Conservation (phyloP, 2,113 vertebrate species). For the Agapornis roseicollis region DNA sequence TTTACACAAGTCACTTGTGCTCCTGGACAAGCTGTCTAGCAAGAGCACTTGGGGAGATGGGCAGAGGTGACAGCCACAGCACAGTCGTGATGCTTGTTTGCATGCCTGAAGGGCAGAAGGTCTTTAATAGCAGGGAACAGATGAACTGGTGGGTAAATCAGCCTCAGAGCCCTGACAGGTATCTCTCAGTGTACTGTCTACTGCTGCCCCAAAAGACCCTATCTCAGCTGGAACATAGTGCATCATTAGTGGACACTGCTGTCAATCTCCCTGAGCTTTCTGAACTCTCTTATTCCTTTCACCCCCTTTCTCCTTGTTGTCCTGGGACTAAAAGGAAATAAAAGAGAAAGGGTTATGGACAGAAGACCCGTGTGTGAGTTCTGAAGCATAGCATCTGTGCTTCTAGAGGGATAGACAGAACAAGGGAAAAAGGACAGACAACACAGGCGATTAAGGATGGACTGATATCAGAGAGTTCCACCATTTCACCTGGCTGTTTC, state of each 20-base stretch:
- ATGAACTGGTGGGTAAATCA: not conserved
- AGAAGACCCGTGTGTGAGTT: not conserved
- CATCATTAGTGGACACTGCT: accelerated
- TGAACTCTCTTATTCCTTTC: not conserved
- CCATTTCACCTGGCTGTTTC: not conserved
- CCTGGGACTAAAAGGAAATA: not conserved
- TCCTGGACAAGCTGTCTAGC: not conserved
- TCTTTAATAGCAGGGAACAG: not conserved
- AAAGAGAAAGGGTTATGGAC: not conserved
- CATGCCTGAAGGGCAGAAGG: not conserved
- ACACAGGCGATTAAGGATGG: not conserved
- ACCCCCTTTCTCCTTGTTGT: not conserved
- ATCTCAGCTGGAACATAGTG: not conserved
- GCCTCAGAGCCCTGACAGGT: not conserved
- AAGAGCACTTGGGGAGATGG: not conserved
- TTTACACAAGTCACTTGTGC: not conserved
- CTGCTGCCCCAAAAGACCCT: not conserved
- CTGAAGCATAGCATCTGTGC: not conserved
- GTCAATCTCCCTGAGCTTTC: not conserved
- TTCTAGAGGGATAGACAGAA: not conserved
- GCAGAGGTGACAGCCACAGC: not conserved
- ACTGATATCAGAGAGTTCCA: not conserved
- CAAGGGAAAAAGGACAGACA: accelerated
- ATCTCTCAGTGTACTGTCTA: not conserved
- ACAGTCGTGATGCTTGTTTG: accelerated